Evolutionary conservation across 2,113 vertebrate genomes (phyloP).

Genomic region (Macquaria ambigua): DNA sequence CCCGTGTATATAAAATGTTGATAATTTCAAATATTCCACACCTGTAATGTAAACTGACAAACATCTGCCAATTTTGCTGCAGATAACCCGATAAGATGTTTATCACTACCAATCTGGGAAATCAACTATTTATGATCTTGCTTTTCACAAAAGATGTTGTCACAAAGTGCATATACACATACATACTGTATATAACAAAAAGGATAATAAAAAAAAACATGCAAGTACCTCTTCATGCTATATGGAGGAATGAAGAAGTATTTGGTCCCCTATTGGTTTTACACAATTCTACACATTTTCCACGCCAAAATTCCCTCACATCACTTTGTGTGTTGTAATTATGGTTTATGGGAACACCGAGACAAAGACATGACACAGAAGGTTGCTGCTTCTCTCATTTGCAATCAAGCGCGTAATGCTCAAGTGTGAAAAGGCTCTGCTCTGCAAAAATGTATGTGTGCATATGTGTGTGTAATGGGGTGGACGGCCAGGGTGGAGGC

Average conservation of each 20-base stretch:
- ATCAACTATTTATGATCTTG: background rate
- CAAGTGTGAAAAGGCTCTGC: conserved; percentile 31
- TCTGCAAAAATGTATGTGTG: conserved; percentile 45
- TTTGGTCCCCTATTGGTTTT: background rate
- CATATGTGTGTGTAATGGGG: conserved; percentile 47
- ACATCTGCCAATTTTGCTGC: background rate
- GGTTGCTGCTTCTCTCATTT: conserved; percentile 41
- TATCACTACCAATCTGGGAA: background rate
- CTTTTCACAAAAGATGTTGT: background rate
- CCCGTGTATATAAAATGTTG: background rate
- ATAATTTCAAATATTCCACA: background rate
- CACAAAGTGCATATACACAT: background rate
- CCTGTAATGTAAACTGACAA: background rate
- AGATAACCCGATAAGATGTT: background rate
- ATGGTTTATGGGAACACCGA: background rate
- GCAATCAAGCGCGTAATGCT: conserved; percentile 47
- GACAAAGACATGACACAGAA: conserved; percentile 52
- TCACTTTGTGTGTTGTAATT: background rate
- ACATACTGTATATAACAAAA: background rate
- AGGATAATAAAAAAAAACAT: background rate
- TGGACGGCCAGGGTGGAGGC: conserved; percentile 21
- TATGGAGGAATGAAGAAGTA: background rate
- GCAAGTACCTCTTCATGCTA: background rate
- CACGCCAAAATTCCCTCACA: background rate
- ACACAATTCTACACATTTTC: background rate